Evolutionary conservation across 2,888 invertebrate genomes (phyloP).

Genomic region (Melikaiella ostensackeni): DNA sequence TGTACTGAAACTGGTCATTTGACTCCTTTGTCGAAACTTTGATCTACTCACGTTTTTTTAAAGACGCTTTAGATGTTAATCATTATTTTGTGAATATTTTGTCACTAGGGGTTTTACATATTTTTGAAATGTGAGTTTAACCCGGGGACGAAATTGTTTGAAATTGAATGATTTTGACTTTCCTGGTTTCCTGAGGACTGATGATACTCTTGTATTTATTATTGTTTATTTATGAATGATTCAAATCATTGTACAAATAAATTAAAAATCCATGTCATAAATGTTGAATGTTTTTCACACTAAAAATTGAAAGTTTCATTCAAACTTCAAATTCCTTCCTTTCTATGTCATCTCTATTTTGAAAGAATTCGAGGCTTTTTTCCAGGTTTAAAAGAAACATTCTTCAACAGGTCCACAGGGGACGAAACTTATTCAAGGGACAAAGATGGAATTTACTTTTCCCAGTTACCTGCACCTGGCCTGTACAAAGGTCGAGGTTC

Average conservation of each 20-base stretch:
- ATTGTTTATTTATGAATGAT: constrained; percentile 31
- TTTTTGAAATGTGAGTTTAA: constrained; percentile 1
- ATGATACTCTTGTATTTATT: constrained; percentile 29
- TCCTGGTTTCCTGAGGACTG: constrained; percentile 9
- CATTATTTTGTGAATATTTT: not conserved
- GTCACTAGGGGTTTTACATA: not conserved
- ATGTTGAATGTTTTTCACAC: not conserved
- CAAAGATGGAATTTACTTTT: too few species aligned
- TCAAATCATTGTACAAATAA: constrained; percentile 34
- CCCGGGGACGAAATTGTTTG: not conserved
- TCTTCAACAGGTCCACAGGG: too few species aligned
- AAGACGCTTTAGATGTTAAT: not conserved
- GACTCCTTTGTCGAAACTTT: not conserved
- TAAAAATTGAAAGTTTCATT: too few species aligned
- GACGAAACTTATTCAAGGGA: too few species aligned
- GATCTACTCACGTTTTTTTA: not conserved
- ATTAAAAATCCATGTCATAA: constrained; percentile 22
- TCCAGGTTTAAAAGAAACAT: too few species aligned
- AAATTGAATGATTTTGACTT: not conserved
- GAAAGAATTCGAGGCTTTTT: too few species aligned
- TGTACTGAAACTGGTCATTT: not conserved
- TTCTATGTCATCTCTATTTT: too few species aligned
- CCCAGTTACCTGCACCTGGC: too few species aligned
- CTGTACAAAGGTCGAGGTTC: too few species aligned
- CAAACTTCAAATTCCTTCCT: too few species aligned